Conservation (phyloP, 2,113 vertebrate genomes). For the Forbesichthys agassizii region DNA sequence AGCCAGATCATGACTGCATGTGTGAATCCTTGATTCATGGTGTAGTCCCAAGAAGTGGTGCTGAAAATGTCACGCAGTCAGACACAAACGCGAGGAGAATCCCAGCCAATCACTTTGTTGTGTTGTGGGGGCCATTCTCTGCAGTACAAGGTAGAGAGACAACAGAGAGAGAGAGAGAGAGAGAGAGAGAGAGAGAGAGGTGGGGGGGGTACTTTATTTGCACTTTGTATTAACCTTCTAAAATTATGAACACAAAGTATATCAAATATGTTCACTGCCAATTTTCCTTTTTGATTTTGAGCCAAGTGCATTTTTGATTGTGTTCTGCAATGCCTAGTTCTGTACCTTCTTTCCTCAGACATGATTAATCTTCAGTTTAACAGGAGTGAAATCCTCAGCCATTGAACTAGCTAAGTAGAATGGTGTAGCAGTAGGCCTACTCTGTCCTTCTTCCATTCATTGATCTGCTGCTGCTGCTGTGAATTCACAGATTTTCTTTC, state of each 20-base stretch:
- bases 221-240: constrained; percentile 19
- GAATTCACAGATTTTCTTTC: background rate
- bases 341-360: background rate
- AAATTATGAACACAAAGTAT: background rate
- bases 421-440: background rate
- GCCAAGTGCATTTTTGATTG: constrained; percentile 4
- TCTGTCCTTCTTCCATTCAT: background rate
- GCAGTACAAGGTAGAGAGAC: background rate
- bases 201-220: constrained; percentile 15
- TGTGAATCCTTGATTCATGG: constrained; percentile 15
- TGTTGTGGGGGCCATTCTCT: constrained; percentile 3
- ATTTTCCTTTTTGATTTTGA: constrained; percentile 16
- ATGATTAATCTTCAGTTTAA: constrained; percentile 1
- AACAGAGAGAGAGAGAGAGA: constrained; percentile 8
- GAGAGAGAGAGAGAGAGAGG: background rate
- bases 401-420: background rate
- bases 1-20: background rate
- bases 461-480: background rate
- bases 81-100: background rate
- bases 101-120: constrained; percentile 10
- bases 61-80: background rate
- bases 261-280: constrained; percentile 9
- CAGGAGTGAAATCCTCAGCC: background rate
- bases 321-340: background rate
- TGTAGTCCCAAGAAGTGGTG: constrained; percentile 1